A percentile compares a stretch with the other conserved stretches of the same genome.
These are phyloP conservation scores for Leptinotarsa peninsularis DNA, from an alignment of 2,888 invertebrate genomes.

Conservation along the genomic window DNA sequence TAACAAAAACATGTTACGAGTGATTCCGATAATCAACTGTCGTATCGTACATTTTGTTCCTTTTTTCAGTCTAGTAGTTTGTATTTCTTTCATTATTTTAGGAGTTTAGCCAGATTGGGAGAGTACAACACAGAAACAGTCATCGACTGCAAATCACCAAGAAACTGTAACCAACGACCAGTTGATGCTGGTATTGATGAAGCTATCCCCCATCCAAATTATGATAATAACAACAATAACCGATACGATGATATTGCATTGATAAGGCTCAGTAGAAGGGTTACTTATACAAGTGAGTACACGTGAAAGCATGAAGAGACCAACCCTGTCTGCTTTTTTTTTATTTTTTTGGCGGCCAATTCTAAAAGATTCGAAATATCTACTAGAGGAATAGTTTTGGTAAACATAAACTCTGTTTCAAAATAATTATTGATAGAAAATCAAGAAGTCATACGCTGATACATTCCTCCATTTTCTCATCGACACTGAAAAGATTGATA, in stretches of 20 bases:
- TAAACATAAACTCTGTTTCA: too few relatives aligned
- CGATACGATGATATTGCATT: slow-evolving; percentile 65
- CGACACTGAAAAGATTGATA: too few relatives aligned
- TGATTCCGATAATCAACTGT: too few relatives aligned
- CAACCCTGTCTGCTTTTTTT: too few relatives aligned
- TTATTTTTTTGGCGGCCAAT: too few relatives aligned
- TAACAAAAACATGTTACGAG: too few relatives aligned
- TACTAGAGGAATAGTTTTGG: too few relatives aligned
- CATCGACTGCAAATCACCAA: slow-evolving; percentile 63
- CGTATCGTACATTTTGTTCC: too few relatives aligned
- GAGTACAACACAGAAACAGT: slow-evolving; percentile 66
- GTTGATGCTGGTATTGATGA: slow-evolving; percentile 57
- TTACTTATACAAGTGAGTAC: slow-evolving; percentile 65
- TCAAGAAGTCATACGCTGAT: too few relatives aligned
- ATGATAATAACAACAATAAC: slow-evolving; percentile 49
- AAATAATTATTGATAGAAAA: too few relatives aligned
- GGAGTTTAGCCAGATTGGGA: slow-evolving; percentile 63
- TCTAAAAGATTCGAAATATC: too few relatives aligned
- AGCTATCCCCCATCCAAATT: slow-evolving; percentile 52
- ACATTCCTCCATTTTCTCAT: too few relatives aligned
- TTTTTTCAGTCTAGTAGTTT: not conserved
- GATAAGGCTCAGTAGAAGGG: slow-evolving; percentile 66
- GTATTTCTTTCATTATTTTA: slow-evolving; percentile 36
- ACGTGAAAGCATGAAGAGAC: not conserved
- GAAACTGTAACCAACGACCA: slow-evolving; percentile 54